Evolutionary conservation across 2,888 invertebrate genomes (phyloP).

Genomic region (Clostera curtula): DNA sequence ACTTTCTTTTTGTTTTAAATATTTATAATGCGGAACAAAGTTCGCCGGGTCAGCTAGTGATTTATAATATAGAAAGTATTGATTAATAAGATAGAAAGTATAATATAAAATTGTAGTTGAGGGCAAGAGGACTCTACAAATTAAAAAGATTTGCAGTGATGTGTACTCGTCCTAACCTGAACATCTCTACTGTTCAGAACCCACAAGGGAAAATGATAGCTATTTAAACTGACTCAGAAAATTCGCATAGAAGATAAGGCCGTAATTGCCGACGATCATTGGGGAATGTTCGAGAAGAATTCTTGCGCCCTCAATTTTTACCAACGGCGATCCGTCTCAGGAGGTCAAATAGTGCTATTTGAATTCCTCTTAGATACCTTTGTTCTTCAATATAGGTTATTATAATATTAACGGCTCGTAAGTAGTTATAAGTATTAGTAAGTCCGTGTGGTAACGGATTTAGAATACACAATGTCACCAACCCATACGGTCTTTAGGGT

Average conservation of each 20-base stretch:
- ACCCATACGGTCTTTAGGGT: too few relatives aligned
- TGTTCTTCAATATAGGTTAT: too few relatives aligned
- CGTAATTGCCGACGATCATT: slow-evolving; percentile 56
- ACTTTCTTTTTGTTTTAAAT: too few relatives aligned
- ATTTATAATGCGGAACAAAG: too few relatives aligned
- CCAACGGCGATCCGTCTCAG: slow-evolving; percentile 25
- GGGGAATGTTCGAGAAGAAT: slow-evolving; percentile 37
- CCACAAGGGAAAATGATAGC: slow-evolving; percentile 53
- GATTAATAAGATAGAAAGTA: too few relatives aligned
- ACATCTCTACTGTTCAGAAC: slow-evolving; percentile 36
- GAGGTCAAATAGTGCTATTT: slow-evolving; percentile 29
- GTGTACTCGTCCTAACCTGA: slow-evolving; percentile 38
- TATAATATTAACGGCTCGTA: too few relatives aligned
- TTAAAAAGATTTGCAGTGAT: slow-evolving; percentile 15
- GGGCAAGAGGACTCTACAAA: not conserved
- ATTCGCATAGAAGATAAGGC: slow-evolving; percentile 58
- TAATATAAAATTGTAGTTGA: not conserved
- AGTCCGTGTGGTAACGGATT: too few relatives aligned
- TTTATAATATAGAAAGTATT: too few relatives aligned
- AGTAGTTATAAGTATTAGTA: slow-evolving; percentile 12
- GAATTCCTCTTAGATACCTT: slow-evolving; percentile 19
- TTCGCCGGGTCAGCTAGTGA: too few relatives aligned
- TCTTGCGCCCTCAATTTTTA: slow-evolving; percentile 32
- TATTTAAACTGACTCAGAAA: slow-evolving; percentile 63
- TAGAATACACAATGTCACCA: too few relatives aligned